Conservation (phyloP, 2,888 invertebrate species). For the Crioceris asparagi region DNA sequence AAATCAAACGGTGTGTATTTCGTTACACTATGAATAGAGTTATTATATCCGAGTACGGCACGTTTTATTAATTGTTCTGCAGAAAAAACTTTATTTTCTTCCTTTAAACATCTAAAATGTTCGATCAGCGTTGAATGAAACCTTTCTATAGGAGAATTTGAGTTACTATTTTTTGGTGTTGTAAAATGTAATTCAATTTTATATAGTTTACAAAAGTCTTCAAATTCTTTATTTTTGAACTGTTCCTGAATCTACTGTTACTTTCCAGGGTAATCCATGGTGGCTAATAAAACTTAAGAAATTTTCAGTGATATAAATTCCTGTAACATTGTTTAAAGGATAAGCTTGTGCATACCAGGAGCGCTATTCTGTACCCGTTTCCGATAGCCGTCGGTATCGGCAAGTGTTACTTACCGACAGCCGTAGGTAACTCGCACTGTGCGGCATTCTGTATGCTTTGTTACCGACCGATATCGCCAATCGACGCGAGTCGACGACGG, state of each 20-base stretch:
- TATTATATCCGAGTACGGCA: slow-evolving; percentile 5
- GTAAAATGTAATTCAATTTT: slow-evolving; percentile 6
- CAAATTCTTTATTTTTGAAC: slow-evolving; percentile 4
- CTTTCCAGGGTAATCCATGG: slow-evolving; percentile 3
- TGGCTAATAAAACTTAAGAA: neutral
- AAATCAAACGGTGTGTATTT: slow-evolving; percentile 6
- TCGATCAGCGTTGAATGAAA: slow-evolving; percentile 4
- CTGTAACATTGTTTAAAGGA: neutral
- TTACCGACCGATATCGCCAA: too few species aligned
- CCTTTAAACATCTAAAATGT: too few species aligned
- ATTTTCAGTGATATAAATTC: neutral
- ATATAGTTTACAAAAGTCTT: slow-evolving; percentile 7
- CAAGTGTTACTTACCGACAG: too few species aligned
- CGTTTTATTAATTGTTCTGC: slow-evolving; percentile 5
- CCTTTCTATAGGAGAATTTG: slow-evolving; percentile 5
- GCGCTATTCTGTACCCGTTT: too few species aligned
- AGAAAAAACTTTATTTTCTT: too few species aligned
- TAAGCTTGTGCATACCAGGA: slow-evolving; percentile 4
- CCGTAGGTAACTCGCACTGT: too few species aligned
- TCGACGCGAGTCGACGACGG: too few species aligned
- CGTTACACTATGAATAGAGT: slow-evolving; percentile 5
- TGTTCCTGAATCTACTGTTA: slow-evolving; percentile 1
- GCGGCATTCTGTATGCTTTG: too few species aligned
- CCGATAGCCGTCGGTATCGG: too few species aligned
- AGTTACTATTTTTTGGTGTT: slow-evolving; percentile 7